These are phyloP conservation scores for Zelostemma sp. DNA, from an alignment of 1,140 invertebrate genomes.

Conservation along the genomic window DNA sequence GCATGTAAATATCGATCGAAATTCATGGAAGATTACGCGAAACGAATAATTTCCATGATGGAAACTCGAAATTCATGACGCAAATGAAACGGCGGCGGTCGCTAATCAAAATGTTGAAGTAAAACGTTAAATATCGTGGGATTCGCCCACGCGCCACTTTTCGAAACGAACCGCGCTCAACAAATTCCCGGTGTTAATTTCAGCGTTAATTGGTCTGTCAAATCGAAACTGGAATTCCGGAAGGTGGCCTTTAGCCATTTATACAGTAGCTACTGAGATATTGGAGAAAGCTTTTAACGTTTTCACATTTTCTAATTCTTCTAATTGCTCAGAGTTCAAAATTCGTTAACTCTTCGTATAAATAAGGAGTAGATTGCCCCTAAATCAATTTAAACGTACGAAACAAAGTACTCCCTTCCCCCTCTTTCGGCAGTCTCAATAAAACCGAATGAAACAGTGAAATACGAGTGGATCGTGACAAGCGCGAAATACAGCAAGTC, in stretches of 20 bases:
- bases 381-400: too few species aligned
- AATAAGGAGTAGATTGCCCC: too few species aligned
- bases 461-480: slow-evolving; percentile 20
- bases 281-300: slow-evolving; percentile 10
- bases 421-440: background rate
- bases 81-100: slow-evolving; percentile 7
- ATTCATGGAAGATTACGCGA: background rate
- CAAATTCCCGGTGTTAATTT: slow-evolving; percentile 42
- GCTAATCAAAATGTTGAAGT: slow-evolving; percentile 50
- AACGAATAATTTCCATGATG: background rate
- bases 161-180: slow-evolving; percentile 45
- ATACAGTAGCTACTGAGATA: slow-evolving; percentile 13
- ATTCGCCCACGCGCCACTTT: slow-evolving; percentile 52
- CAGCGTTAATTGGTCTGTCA: slow-evolving; percentile 52
- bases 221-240: slow-evolving; percentile 37
- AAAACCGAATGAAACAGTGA: slow-evolving; percentile 11
- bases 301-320: slow-evolving; percentile 12
- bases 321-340: slow-evolving; percentile 1
- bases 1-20: background rate
- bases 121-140: slow-evolving; percentile 36
- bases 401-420: too few species aligned
- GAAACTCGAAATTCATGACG: slow-evolving; percentile 8
- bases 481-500: slow-evolving; percentile 27
- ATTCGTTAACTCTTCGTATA: slow-evolving; percentile 7
- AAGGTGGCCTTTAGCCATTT: slow-evolving; percentile 18